Base-by-base conservation (phyloP, 1,140 invertebrate genomes). In the Charaxes varanes region DNA sequence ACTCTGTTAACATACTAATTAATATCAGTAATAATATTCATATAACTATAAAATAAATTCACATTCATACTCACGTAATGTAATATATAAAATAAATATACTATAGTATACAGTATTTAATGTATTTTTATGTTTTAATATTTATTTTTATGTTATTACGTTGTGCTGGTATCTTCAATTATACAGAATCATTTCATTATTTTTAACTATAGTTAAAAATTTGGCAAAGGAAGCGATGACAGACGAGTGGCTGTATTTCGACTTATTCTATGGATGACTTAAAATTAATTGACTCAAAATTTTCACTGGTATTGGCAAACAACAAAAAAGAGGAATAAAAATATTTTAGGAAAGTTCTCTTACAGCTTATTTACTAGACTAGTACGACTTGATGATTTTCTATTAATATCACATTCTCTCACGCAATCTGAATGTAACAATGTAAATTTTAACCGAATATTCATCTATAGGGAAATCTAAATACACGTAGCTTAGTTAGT, bases 241-340 rank as follows among this genome's bases (percentile, higher is more conserved):
- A 40, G 45, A 31, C 38, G 49, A 43, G 49, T 59, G 53, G 55
- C 36, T 48, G 49, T 54, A 56, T 44, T 43, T 54, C 57, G 49
- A 57, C 69, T 72, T 77, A 69, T 14, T 32, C 63, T 79, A 82
- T 69, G 70, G 64, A 79, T 82, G 74, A 82, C 78, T 82, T 79
- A 76, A 82, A 82, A 74, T 64, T 82, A 82, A 82, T 82, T 82
- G 74, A 82, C 78, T 76, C 45, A 64, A 67, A 74, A 64, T 43
- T 40, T 64, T 65, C 50, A 56, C 56, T 65, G 47, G 49, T 62
- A 61, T 71, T 66, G 67, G 65, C 62, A 64, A 62, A 66, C 43
- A 64, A 72, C 38, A 43, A 61, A n/a, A 63, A 74, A 30, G 50
- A 53, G 14, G 28, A 31, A 31, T 37, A 28, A 11, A 34, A 32